Evolutionary conservation across 2,797 vertebrate genomes (phyloP), one percentile per base, ranked within the genome.

Genomic region (Lindbergichthys nudifrons): DNA sequence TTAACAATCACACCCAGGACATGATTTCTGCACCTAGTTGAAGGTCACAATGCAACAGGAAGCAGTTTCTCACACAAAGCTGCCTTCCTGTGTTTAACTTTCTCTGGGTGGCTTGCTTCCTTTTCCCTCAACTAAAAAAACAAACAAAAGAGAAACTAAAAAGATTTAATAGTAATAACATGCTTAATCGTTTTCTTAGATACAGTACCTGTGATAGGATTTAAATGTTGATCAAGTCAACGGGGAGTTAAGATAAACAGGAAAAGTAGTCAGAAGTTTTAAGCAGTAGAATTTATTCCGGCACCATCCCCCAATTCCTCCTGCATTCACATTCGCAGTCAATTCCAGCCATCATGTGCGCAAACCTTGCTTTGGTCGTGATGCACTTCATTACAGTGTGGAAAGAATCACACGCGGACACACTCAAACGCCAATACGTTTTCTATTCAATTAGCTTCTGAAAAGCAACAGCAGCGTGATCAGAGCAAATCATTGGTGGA

Each of bases 311-410:
- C 36, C 2, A 11, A 2, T 26, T 32, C 57, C 54, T 51, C 42
- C 56, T 52, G 32, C 45, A 21, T 6, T 79, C 88, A 92, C 91
- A 88, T 89, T n/a, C n/a, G n/a, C n/a, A n/a, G 30, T 58, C 57
- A 47, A 69, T 80, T 85, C 47, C 72, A 73, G 59, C n/a, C 3
- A 57, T 91, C 92, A 92, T 80, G 81, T 70, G 92, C 58, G 23
- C 63, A 72, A 70, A 71, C 59, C 70, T 70, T 48, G 54, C 65
- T 81, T 69, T 12, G 39, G 68, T 48, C 64, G 32, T 70, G 78
- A 83, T 26, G 85, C 51, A 47, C 65, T 66, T 87, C 32, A 88
- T 93, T 93, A 93, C n/a, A 71, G 69, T 12, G 56, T 63, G 65
- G 19, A 54, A 50, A 4, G 42, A 72, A 70, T 77, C 70, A 57